Evolutionary conservation across 2,113 vertebrate species (phyloP).

Genomic region (Ptilonorhynchus violaceus): DNA sequence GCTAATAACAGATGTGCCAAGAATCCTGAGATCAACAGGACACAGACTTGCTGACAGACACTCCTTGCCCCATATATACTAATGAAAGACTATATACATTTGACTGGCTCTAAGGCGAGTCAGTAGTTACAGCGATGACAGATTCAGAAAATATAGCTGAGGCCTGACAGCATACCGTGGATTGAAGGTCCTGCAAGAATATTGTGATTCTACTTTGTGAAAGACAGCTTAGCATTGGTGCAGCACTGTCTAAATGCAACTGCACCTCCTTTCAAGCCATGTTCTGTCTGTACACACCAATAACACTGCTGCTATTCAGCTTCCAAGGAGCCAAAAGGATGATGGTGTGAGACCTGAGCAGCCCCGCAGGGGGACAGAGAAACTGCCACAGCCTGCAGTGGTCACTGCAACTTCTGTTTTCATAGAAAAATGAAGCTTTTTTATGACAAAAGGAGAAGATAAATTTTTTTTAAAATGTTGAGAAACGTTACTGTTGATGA

Average conservation of each 20-base stretch:
- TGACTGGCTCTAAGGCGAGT: neutral
- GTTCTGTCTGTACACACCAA: fast-evolving
- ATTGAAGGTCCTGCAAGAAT: neutral
- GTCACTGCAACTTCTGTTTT: neutral
- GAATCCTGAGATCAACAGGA: neutral
- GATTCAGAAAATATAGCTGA: neutral
- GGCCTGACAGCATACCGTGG: neutral
- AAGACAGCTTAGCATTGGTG: neutral
- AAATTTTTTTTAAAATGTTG: neutral
- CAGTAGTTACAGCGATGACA: neutral
- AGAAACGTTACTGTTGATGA: fast-evolving
- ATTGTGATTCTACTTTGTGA: neutral
- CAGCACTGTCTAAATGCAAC: neutral
- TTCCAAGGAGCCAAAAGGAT: fast-evolving
- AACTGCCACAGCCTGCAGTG: fast-evolving
- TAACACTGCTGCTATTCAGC: neutral
- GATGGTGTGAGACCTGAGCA: fast-evolving
- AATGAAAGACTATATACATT: neutral
- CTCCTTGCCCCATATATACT: neutral
- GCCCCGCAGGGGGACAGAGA: neutral
- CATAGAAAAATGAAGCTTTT: fast-evolving
- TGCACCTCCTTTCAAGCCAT: neutral
- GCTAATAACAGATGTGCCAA: neutral
- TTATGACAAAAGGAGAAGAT: neutral
- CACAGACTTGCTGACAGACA: neutral